Evolutionary conservation across 2,888 invertebrate genomes (phyloP).

Genomic region (Nemapogon koenigi): DNA sequence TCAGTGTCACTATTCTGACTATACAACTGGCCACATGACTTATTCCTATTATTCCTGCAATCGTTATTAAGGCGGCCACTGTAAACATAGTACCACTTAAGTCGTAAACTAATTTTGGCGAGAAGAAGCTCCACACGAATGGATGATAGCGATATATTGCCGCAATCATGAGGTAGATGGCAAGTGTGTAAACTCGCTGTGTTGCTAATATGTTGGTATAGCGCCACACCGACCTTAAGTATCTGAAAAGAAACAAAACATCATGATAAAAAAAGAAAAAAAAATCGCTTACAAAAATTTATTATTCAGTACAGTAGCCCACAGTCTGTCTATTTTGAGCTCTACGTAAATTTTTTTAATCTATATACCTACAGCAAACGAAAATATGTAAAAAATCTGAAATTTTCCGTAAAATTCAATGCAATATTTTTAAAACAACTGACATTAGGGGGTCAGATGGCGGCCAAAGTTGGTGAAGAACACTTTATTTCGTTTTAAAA

Average conservation of each 20-base stretch:
- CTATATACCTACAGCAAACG: too few relatives aligned
- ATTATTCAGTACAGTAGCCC: too few relatives aligned
- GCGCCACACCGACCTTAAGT: constrained; percentile 42
- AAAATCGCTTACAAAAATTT: too few relatives aligned
- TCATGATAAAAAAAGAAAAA: too few relatives aligned
- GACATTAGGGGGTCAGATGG: too few relatives aligned
- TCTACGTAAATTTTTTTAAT: too few relatives aligned
- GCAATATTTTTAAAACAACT: too few relatives aligned
- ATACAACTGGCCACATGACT: constrained; percentile 38
- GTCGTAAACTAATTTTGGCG: constrained; percentile 92
- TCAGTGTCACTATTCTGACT: constrained; percentile 27
- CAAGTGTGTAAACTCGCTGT: constrained; percentile 58
- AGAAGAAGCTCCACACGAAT: constrained; percentile 96
- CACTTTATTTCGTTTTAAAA: too few relatives aligned
- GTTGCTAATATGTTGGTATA: constrained; percentile 46
- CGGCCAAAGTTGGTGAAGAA: too few relatives aligned
- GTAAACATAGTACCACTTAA: constrained; percentile 48
- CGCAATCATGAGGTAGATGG: constrained; percentile 64
- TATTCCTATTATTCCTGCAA: constrained; percentile 33
- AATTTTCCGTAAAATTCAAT: too few relatives aligned
- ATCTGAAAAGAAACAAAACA: constrained; percentile 28
- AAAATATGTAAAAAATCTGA: too few relatives aligned
- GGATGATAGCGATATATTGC: constrained; percentile 81
- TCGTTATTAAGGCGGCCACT: constrained; percentile 39
- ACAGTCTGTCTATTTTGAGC: too few relatives aligned